Evolutionary conservation across 2,113 vertebrate species (phyloP), one percentile per base, ranked within the genome.

Genomic region (Carollia perspicillata): DNA sequence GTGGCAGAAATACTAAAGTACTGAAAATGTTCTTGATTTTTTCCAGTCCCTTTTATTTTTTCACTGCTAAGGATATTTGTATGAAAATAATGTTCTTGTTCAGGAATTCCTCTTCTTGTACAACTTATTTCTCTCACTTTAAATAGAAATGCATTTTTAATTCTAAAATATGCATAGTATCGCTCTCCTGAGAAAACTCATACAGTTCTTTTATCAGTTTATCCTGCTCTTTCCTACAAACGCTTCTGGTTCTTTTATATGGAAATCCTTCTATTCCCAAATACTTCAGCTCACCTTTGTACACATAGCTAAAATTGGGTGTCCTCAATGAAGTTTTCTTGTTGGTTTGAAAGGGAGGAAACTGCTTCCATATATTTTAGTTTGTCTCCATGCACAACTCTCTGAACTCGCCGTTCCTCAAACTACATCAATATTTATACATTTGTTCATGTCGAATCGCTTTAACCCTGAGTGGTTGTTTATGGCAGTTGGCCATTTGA

Each of bases 121-220:
- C 3, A 83, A 17, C 49, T 93, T 95, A 84, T 58, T 96, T 97
- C n/a, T 94, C 60, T 96, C 37, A 74, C 66, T 68, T 95, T 55
- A 96, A 91, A 77, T 51, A 95, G 80, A 97, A 96, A 66, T 35
- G 30, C 63, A 90, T 78, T 95, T 93, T 96, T 93, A 89, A 77
- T 94, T 90, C 23, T 88, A 93, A 81, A 92, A 93, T 90, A 69
- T 77, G n/a, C 53, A 23, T 74, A 17, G 63, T 33, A 60, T 12
- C 16, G 97, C 30, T 89, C 35, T n/a, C 18, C 42, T 11, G 22
- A 53, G 72, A 66, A 89, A 49, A 78, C 37, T 11, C 23, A 47
- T 44, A 22, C 16, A 77, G 35, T 84, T 92, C 40, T 95, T 83
- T 66, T 4, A 79, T 37, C 8, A 37, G 40, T 69, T 83, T 22